Evolutionary conservation across 2,797 vertebrate species (phyloP), one percentile per base, ranked within the genome.

Genomic region (Chaenodraco wilsoni): DNA sequence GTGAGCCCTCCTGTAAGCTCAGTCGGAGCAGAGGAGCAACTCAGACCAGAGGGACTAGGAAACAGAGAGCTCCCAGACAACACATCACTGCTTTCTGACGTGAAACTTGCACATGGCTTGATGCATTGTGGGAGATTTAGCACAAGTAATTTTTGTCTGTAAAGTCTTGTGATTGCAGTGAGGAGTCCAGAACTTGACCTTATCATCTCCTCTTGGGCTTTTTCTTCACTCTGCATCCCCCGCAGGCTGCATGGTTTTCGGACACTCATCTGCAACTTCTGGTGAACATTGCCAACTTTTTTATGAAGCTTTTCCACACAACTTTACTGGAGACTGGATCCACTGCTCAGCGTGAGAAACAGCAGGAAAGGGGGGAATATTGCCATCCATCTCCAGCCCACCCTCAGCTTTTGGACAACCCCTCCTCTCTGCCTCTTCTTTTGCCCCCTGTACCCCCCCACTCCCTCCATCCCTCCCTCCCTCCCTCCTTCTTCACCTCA

Each of bases 1-100:
- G 88, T 78, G 83, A 92, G 85, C 78, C 69, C 91, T 93, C 84
- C 88, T 92, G 91, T 86, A 87, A 84, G 88, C 91, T 92, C 89
- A 94, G 87, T 92, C 85, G 73, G 88, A 89, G 87, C 78, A 84
- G 76, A 84, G 67, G 80, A 89, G 87, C 84, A 81, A 74, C 86
- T 61, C 81, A 88, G 84, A 90, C 72, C 68, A 82, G 82, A 89
- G 81, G 80, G 71, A 83, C 44, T 49, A 67, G 77, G 79, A 23
- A 65, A 66, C 4, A 58, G 78, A 74, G 87, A 90, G 76, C 85
- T 72, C 80, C 75, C 80, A 55, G 88, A 76, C 85, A 81, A 67
- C 81, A 82, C 65, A 70, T 69, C 33, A 54, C 66, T 66, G 50
- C 77, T 73, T 54, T 79, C 65, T 84, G 66, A 79, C 50, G 76